Base-by-base conservation (phyloP, 2,888 invertebrate genomes). In the Ceramica pisi region DNA sequence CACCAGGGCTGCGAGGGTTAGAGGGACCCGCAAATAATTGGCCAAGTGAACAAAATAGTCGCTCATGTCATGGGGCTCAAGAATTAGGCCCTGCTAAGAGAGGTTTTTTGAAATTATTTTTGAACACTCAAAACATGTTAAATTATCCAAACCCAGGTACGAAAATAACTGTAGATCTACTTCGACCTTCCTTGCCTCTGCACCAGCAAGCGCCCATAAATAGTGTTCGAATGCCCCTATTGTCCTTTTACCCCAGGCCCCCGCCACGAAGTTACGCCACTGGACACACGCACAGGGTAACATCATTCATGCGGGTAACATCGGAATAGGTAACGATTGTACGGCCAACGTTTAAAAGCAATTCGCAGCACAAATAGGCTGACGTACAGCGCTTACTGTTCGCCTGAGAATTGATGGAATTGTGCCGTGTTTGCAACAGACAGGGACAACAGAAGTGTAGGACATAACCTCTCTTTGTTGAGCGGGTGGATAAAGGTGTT, bases 321-420 rank as follows among this genome's bases (percentile, higher is more conserved):
- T 44, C 21, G 23, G 2, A 9, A 48, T 67, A 16, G 48, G 50
- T 51, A 51, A 70, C 57, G 21, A 50, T 71, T 38, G 56, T 57
- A 26, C 51, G 19, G 55, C 66, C 48, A 31, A 63, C 62, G 66
- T 67, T 71, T 78, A 53, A 78, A 82, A 78, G 72, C 82, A 79
- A 79, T 79, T 82, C 73, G 38, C 41, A 59, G 59, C 44, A 68
- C 76, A 80, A 80, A 80, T 76, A 76, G 19, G 51, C 51, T 60
- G 72, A 64, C 79, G 51, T 56, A 81, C 71, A 63, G 35, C 63
- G 55, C 78, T 82, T 72, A 78, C 66, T 57, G 82, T 78, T 71
- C 78, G 50, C 65, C 75, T 65, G 82, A 71, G 71, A 68, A 84
- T 78, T 84, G 82, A 84, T 78, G 67, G 57, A 84, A 81, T 74